These are phyloP conservation scores for Tigriopus japonicus DNA, from an alignment of 1,140 invertebrate genomes.

Conservation along the genomic window DNA sequence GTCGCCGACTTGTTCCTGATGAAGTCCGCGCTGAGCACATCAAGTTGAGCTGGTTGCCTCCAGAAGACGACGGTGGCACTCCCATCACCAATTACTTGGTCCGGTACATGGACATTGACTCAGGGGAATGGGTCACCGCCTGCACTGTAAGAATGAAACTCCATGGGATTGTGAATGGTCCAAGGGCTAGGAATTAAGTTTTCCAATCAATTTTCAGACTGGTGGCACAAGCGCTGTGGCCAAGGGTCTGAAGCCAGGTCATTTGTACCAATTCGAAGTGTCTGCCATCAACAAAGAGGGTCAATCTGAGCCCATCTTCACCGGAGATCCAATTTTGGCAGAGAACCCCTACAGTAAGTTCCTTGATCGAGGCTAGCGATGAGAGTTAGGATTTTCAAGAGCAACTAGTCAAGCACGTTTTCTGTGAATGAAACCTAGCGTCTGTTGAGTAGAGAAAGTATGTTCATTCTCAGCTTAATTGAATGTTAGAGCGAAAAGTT, in stretches of 20 bases:
- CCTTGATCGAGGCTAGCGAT: too few species aligned
- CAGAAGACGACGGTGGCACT: constrained; percentile 77
- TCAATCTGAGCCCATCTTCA: constrained; percentile 75
- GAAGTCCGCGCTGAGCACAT: constrained; percentile 69
- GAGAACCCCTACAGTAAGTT: constrained; percentile 88
- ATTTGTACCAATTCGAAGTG: constrained; percentile 92
- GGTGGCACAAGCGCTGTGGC: constrained; percentile 78
- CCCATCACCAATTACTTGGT: constrained; percentile 87
- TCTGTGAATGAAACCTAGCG: too few species aligned
- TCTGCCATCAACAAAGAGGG: constrained; percentile 88
- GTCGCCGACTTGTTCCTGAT: constrained; percentile 72
- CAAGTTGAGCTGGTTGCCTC: constrained; percentile 71
- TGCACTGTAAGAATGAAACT: constrained; percentile 46
- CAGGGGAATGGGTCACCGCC: constrained; percentile 81
- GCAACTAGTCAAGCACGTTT: too few species aligned
- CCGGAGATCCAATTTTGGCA: constrained; percentile 76
- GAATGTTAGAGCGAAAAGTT: not conserved
- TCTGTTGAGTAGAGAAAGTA: not conserved
- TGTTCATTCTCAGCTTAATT: too few species aligned
- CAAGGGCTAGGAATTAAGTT: too few species aligned
- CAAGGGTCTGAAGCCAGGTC: constrained; percentile 59
- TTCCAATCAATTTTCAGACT: constrained; percentile 41
- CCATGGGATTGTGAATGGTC: too few species aligned
- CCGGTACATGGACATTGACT: constrained; percentile 83
- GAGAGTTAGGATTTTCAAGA: too few species aligned